Conservation (phyloP, 2,797 vertebrate genomes). For the Percopsis omiscomaycus region DNA sequence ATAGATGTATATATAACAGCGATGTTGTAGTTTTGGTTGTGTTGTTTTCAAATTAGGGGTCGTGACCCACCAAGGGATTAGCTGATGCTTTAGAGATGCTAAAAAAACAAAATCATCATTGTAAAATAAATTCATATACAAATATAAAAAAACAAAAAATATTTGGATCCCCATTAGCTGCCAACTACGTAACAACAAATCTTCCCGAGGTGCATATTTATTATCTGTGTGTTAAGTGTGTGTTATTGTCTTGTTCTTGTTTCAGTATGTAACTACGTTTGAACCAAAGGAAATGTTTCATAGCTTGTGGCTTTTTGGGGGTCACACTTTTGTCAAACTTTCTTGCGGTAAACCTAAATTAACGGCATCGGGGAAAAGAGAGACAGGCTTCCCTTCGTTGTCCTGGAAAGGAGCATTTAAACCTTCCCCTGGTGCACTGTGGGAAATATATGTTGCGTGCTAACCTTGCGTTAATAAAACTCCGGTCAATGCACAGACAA, state of each 20-base stretch:
- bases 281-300: no score
- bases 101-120: slow-evolving; percentile 31
- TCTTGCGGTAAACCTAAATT: slow-evolving; percentile 51
- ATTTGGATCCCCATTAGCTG: no score
- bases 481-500: slow-evolving; percentile 10
- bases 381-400: slow-evolving; percentile 36
- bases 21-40: slow-evolving; percentile 56
- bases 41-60: slow-evolving; percentile 24
- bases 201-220: slow-evolving; percentile 8
- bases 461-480: slow-evolving; percentile 10
- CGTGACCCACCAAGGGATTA: no score
- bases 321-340: slow-evolving; percentile 63
- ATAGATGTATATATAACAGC: slow-evolving; percentile 37
- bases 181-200: slow-evolving; percentile 27
- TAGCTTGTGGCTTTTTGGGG: slow-evolving; percentile 12
- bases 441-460: slow-evolving; percentile 29
- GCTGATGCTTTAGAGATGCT: slow-evolving; percentile 4
- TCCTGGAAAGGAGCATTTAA: slow-evolving; percentile 12
- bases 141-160: no score
- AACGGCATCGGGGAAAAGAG: slow-evolving; percentile 62
- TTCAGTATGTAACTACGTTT: not conserved
- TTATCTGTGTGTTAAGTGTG: slow-evolving; percentile 29
- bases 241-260: slow-evolving; percentile 28
- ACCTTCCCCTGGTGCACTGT: not conserved
- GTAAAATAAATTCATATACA: slow-evolving; percentile 3